Percentiles rank a stretch among this genome's conserved stretches.
phyloP scores from a whole-genome alignment of 2,888 invertebrate genomes.

The Lasius fuliginosus region DNA sequence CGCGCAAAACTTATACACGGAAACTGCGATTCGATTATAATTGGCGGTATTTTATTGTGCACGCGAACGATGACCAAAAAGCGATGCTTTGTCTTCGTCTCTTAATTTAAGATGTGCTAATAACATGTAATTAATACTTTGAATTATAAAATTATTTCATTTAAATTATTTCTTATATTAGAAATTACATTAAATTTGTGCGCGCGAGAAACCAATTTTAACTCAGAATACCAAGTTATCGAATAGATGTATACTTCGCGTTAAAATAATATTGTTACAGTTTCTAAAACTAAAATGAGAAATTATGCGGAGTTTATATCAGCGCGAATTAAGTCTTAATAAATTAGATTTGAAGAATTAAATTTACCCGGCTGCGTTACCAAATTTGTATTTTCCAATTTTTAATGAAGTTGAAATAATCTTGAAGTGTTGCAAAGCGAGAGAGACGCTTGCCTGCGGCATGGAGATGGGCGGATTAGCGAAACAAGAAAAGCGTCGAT shows the following conservation, averaged over 20 bases:
- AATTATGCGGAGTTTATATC: neutral
- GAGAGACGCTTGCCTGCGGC: neutral
- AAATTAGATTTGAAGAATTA: neutral
- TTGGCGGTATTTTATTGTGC: slow-evolving; percentile 29
- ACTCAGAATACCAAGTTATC: neutral
- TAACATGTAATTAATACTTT: neutral
- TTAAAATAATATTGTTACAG: neutral
- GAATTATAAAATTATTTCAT: neutral
- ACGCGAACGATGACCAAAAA: neutral
- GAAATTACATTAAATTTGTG: neutral
- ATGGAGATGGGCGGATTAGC: slow-evolving; percentile 10
- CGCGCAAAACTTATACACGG: slow-evolving; percentile 34
- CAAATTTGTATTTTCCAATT: slow-evolving; percentile 13
- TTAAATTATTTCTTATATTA: neutral
- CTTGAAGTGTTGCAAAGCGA: neutral
- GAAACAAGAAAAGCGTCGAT: slow-evolving; percentile 47
- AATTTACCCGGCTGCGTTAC: neutral
- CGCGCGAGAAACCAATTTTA: neutral
- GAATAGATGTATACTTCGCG: neutral
- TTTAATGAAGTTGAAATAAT: slow-evolving; percentile 11
- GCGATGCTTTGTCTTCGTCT: neutral
- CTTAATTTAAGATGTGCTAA: neutral
- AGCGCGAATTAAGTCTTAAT: neutral
- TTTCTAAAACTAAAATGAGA: slow-evolving; percentile 7
- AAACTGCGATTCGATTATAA: slow-evolving; percentile 47